These are phyloP conservation scores for Crossaster papposus DNA, from an alignment of 53 echinoderm and acorn worm genomes.

Conservation along the genomic window DNA sequence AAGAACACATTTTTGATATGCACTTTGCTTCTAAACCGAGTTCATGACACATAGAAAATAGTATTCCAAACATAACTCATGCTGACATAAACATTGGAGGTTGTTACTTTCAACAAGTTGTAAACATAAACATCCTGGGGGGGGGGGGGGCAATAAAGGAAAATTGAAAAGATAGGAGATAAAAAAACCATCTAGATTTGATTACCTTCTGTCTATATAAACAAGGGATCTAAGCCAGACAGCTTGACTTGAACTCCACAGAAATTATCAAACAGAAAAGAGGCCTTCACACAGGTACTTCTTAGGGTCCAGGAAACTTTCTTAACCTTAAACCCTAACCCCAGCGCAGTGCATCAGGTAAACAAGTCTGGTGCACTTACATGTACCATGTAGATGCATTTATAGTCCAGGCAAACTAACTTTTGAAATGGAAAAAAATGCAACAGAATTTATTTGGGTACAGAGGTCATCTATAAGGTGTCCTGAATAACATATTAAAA, in stretches of 20 bases:
- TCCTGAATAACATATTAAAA: no score
- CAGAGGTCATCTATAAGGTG: no score
- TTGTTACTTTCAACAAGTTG: not conserved
- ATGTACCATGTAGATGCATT: not conserved
- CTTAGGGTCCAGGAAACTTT: no score
- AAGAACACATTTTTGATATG: not conserved
- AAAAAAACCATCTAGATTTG: not conserved
- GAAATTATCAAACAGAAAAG: not conserved
- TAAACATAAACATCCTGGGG: constrained; percentile 5
- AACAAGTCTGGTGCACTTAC: no score
- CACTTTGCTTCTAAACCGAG: no score
- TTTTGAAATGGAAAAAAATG: no score
- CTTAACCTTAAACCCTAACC: no score
- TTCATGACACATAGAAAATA: no score
- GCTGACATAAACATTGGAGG: not conserved
- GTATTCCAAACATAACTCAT: not conserved
- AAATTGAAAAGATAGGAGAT: not conserved
- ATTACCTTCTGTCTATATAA: not conserved
- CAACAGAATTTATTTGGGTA: no score
- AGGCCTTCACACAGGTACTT: not conserved
- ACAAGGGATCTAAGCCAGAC: not conserved
- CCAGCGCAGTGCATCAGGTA: no score
- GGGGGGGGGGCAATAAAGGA: no score
- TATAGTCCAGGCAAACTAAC: no score
- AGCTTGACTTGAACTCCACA: not conserved